Conservation (phyloP, 2,888 invertebrate genomes). For the Galerucella nymphaeae region DNA sequence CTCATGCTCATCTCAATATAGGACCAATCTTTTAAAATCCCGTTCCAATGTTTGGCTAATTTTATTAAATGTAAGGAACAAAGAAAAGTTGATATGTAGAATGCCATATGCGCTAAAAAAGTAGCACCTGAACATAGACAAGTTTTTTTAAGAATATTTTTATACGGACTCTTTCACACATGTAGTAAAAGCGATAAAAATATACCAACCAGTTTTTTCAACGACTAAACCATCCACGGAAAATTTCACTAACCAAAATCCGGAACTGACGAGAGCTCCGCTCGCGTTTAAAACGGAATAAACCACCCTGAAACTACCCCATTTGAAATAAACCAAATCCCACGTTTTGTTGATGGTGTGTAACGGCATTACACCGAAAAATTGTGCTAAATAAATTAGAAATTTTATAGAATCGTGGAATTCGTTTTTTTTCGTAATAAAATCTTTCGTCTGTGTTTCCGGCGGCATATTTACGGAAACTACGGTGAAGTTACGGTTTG, state of each 20-base stretch:
- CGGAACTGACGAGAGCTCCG: conserved; percentile 48
- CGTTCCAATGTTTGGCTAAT: conserved; percentile 52
- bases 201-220: conserved; percentile 55
- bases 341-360: conserved; percentile 47
- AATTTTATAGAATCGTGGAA: conserved; percentile 55
- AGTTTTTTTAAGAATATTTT: background rate
- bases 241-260: conserved; percentile 55
- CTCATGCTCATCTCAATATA: conserved; percentile 58
- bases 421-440: conserved; percentile 35
- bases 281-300: conserved; percentile 52
- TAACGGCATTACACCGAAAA: conserved; percentile 59
- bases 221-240: conserved; percentile 53
- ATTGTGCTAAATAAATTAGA: conserved; percentile 54
- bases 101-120: conserved; percentile 55
- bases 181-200: background rate
- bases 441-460: conserved; percentile 17
- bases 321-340: conserved; percentile 52
- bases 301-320: conserved; percentile 51
- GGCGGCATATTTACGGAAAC: background rate
- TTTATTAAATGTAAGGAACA: conserved; percentile 54
- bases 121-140: conserved; percentile 13
- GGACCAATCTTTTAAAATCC: conserved; percentile 58
- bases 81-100: conserved; percentile 55
- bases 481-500: background rate
- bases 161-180: background rate